Evolutionary conservation across 1,140 invertebrate genomes (phyloP).

Genomic region (Cydia pomonella): DNA sequence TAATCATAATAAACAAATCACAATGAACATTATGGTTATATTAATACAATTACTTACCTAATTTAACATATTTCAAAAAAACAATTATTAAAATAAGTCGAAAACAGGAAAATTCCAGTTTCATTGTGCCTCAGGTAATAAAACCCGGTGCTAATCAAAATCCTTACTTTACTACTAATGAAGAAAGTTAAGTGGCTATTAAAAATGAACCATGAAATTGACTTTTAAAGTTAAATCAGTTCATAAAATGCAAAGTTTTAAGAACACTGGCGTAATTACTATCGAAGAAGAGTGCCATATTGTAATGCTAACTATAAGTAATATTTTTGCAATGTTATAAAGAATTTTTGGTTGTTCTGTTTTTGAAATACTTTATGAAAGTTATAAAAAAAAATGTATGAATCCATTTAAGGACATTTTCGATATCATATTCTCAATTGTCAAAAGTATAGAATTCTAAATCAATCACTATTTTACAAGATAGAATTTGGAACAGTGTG

Average conservation of each 20-base stretch:
- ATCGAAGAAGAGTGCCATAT: not conserved
- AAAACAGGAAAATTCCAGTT: not conserved
- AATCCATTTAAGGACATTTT: no score
- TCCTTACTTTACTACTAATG: not conserved
- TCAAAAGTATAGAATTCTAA: no score
- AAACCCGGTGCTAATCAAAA: not conserved
- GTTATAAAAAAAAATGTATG: no score
- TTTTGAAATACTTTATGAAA: no score
- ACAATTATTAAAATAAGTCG: not conserved
- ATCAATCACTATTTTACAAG: no score
- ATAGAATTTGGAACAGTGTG: no score
- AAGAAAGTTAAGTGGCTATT: not conserved
- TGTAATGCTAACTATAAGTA: no score
- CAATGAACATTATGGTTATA: no score
- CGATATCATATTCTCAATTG: no score
- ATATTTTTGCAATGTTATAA: no score
- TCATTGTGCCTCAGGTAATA: not conserved
- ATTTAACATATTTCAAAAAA: not conserved
- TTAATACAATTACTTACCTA: not conserved
- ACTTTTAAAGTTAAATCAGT: not conserved
- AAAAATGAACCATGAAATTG: constrained; percentile 2
- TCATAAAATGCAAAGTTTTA: not conserved
- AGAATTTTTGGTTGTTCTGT: no score
- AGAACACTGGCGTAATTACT: not conserved
- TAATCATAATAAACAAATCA: no score